Conservation (phyloP, 2,797 vertebrate species). For the Amblyraja radiata region DNA sequence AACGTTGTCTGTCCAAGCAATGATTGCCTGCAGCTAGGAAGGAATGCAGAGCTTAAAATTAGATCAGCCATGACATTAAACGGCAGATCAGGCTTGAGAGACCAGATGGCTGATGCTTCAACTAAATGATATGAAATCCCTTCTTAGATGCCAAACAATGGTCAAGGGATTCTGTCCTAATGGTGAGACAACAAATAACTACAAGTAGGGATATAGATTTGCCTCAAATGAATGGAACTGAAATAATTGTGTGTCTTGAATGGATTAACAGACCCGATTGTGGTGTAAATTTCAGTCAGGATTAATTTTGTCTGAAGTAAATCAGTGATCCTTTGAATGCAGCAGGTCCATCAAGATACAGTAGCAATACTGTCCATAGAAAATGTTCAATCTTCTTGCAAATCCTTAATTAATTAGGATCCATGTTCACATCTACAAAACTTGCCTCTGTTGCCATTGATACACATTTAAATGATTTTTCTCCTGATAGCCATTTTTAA, state of each 20-base stretch:
- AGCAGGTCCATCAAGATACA: neutral
- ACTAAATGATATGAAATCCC: neutral
- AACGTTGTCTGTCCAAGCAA: neutral
- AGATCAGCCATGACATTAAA: no score
- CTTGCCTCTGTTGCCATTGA: neutral
- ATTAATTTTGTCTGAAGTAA: neutral
- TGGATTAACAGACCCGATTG: neutral
- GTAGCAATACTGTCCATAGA: neutral
- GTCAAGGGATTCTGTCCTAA: neutral
- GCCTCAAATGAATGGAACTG: neutral
- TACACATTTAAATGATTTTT: neutral
- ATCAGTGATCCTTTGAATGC: neutral
- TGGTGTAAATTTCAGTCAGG: neutral
- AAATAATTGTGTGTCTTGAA: neutral
- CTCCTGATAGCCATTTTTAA: neutral
- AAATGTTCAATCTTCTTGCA: no score
- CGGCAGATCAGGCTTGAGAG: no score
- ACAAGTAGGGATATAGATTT: neutral
- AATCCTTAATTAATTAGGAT: neutral
- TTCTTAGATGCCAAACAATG: neutral
- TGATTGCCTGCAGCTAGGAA: no score
- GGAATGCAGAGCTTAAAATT: no score
- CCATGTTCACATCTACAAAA: neutral
- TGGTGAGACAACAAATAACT: neutral
- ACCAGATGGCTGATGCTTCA: no score